Percentiles rank a stretch among this genome's conserved stretches.
Conservation (phyloP, 2,888 invertebrate species). For the Drosophila sordidula region DNA sequence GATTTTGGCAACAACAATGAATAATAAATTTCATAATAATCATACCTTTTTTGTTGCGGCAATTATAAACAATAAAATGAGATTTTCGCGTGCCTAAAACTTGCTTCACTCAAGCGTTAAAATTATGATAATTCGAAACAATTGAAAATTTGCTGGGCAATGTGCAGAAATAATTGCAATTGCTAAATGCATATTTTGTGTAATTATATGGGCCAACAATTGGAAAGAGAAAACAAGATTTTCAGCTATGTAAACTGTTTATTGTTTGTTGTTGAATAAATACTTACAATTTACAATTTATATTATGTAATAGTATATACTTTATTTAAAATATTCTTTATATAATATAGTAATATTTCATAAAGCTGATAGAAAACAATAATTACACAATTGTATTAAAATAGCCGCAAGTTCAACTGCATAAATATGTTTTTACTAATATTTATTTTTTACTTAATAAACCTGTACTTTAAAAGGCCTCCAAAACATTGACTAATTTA, state of each 20-base stretch:
- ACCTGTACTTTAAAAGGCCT: not conserved
- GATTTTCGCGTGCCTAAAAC: slow-evolving; percentile 27
- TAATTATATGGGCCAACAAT: not conserved
- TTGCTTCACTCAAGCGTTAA: slow-evolving; percentile 41
- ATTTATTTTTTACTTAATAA: not conserved
- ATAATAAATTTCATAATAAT: slow-evolving; percentile 13
- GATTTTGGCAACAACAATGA: slow-evolving; percentile 34
- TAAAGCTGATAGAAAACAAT: no score
- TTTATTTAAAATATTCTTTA: no score
- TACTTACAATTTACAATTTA: no score
- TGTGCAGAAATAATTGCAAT: slow-evolving; percentile 21
- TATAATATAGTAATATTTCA: no score
- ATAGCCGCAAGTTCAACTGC: no score
- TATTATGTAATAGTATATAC: no score
- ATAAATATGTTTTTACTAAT: not conserved
- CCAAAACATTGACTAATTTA: not conserved
- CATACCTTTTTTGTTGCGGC: slow-evolving; percentile 6
- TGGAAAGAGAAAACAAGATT: not conserved
- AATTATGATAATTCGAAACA: slow-evolving; percentile 39
- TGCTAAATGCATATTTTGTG: not conserved
- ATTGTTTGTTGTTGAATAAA: no score
- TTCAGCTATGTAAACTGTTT: no score
- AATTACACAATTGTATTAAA: no score
- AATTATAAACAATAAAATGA: slow-evolving; percentile 50
- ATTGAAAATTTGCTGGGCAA: slow-evolving; percentile 20